Evolutionary conservation across 2,113 vertebrate species (phyloP).

Genomic region (Azemiops feae): DNA sequence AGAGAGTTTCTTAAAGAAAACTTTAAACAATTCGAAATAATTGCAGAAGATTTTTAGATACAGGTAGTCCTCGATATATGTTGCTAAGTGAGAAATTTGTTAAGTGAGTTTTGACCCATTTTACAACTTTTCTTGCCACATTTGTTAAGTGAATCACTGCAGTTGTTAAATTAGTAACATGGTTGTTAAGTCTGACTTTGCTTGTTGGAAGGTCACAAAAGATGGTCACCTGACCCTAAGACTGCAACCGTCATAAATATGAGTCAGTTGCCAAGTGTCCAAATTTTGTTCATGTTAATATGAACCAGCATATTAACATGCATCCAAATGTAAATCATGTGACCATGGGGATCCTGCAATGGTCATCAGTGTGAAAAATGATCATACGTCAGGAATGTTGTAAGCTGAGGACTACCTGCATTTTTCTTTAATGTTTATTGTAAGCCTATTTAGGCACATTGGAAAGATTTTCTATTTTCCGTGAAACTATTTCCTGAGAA

Average conservation of each 20-base stretch:
- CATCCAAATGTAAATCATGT: not conserved
- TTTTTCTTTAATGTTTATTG: not conserved
- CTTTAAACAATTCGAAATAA: not conserved
- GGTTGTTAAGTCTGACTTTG: not conserved
- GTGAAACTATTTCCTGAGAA: not conserved
- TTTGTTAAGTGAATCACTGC: not conserved
- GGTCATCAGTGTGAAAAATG: not conserved
- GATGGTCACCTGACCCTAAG: not conserved
- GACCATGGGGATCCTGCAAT: not conserved
- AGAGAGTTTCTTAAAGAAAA: not conserved
- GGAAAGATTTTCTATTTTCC: not conserved
- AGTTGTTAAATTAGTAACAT: not conserved
- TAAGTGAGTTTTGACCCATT: not conserved
- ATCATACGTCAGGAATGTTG: not conserved
- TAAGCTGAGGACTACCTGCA: not conserved
- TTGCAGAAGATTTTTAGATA: not conserved
- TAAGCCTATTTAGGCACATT: not conserved
- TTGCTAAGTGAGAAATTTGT: not conserved
- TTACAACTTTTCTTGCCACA: not conserved
- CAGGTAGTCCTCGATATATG: not conserved
- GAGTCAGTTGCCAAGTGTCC: not conserved
- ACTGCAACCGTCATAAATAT: not conserved
- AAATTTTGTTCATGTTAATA: no score
- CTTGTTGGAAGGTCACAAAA: not conserved
- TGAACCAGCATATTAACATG: not conserved